phyloP scores from a whole-genome alignment of 2,113 vertebrate species.

The Castor canadensis region DNA sequence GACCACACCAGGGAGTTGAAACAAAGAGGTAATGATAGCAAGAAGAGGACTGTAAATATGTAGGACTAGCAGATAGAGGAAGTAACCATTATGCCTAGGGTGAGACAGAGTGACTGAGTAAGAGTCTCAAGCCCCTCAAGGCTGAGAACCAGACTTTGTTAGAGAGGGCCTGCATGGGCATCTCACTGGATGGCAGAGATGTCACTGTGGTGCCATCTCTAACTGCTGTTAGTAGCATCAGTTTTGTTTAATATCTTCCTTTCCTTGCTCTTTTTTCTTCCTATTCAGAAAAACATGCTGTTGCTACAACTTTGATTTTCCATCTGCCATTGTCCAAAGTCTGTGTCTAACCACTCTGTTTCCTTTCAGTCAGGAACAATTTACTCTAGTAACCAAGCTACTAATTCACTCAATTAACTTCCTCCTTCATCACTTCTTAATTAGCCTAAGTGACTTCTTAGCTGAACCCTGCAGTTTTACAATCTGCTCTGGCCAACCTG shows the following conservation, averaged over 20 bases:
- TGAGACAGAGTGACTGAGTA: neutral
- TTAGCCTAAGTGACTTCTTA: constrained; percentile 50
- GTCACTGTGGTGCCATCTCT: neutral
- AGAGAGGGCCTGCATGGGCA: neutral
- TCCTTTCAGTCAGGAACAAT: constrained; percentile 35
- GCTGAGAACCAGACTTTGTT: neutral
- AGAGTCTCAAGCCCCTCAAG: neutral
- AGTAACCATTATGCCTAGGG: neutral
- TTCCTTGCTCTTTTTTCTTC: constrained; percentile 16
- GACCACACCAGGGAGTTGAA: neutral
- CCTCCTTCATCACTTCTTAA: constrained; percentile 40
- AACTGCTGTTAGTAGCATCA: neutral
- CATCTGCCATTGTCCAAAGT: neutral
- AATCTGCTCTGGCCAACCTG: constrained; percentile 37
- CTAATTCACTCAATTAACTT: constrained; percentile 62
- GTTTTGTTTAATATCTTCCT: neutral
- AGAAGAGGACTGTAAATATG: neutral
- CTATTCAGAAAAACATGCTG: neutral
- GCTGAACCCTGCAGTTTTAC: constrained; percentile 41
- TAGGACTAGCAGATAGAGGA: neutral
- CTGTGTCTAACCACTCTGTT: constrained; percentile 2
- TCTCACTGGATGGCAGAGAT: neutral
- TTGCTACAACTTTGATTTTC: neutral
- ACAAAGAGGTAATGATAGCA: neutral
- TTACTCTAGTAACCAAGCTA: constrained; percentile 40